Evolutionary conservation across 2,888 invertebrate species (phyloP).

Genomic region (Troides oblongomaculatus): DNA sequence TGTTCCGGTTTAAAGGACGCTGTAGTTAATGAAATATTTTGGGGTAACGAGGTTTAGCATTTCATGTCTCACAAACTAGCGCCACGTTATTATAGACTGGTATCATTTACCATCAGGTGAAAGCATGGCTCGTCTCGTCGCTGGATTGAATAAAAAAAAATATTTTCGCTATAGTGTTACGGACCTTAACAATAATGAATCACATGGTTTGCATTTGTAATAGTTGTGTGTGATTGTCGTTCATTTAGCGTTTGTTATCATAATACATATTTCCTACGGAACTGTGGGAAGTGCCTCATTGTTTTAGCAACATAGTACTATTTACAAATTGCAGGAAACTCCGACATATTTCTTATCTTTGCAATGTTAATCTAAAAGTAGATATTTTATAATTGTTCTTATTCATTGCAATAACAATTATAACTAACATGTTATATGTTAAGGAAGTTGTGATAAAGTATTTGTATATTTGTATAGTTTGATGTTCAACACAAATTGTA

Average conservation of each 20-base stretch:
- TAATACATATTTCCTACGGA: constrained; percentile 12
- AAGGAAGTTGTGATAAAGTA: neutral
- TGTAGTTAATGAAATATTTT: too few species aligned
- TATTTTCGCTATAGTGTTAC: constrained; percentile 1
- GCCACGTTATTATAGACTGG: too few species aligned
- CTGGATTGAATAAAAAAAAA: neutral
- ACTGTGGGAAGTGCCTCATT: neutral
- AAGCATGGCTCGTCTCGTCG: too few species aligned
- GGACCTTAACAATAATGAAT: constrained; percentile 6
- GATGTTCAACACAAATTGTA: too few species aligned
- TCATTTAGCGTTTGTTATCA: constrained; percentile 2
- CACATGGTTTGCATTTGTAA: neutral
- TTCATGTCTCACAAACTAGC: too few species aligned
- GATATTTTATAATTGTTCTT: neutral
- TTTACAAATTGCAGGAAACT: constrained; percentile 5
- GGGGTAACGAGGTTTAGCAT: too few species aligned
- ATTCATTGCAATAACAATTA: neutral
- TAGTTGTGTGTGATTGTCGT: constrained; percentile 9
- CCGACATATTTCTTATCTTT: neutral
- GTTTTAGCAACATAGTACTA: neutral
- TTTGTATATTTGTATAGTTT: neutral
- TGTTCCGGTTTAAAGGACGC: too few species aligned
- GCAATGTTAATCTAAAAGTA: neutral
- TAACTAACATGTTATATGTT: neutral
- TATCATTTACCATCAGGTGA: too few species aligned